Conservation (phyloP, 1,140 invertebrate genomes). For the Orius insidiosus region DNA sequence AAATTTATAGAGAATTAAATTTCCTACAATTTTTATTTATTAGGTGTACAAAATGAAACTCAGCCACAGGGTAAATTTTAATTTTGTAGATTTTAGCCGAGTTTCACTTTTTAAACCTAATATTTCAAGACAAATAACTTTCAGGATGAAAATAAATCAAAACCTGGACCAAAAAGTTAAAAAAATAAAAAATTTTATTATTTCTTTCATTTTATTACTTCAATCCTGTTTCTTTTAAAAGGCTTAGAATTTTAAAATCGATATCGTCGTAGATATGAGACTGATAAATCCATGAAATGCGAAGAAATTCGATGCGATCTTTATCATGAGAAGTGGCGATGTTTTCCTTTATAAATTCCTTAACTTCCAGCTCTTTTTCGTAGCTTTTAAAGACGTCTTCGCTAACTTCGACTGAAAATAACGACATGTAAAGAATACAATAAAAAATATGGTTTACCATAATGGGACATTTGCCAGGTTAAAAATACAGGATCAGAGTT, state of each 20-base stretch:
- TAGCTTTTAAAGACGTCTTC: not conserved
- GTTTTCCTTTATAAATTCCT: not conserved
- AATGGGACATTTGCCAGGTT: not conserved
- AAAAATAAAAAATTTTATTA: not conserved
- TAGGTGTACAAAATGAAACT: too few species aligned
- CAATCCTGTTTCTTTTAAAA: conserved; percentile 1
- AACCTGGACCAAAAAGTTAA: not conserved
- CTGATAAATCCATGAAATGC: not conserved
- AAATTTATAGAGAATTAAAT: too few species aligned
- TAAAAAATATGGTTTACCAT: not conserved
- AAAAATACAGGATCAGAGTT: not conserved
- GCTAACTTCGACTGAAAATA: not conserved
- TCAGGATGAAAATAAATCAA: not conserved
- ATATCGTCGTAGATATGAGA: not conserved
- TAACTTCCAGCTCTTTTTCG: not conserved
- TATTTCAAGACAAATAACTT: too few species aligned
- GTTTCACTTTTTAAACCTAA: too few species aligned
- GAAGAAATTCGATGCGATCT: not conserved
- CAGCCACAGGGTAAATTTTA: too few species aligned
- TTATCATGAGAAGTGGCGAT: not conserved
- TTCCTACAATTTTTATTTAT: too few species aligned
- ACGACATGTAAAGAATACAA: not conserved
- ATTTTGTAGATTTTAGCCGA: too few species aligned
- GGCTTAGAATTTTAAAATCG: not conserved
- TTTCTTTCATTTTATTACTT: not conserved